Conservation (phyloP, 2,797 vertebrate species). For the Pipistrellus nathusii region DNA sequence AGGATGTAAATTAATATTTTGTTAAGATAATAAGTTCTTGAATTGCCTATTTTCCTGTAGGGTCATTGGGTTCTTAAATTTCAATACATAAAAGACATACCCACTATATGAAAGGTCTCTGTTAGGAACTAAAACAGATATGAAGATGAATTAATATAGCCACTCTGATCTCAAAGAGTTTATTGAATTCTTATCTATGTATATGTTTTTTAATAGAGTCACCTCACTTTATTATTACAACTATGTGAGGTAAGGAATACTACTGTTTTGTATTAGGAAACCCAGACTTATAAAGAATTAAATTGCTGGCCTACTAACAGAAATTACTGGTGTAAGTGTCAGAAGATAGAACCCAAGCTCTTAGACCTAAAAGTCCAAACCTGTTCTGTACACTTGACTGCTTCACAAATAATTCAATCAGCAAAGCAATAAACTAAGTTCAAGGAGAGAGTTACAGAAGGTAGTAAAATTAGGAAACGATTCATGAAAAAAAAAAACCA, state of each 20-base stretch:
- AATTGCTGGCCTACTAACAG: constrained; percentile 7
- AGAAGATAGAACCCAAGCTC: constrained; percentile 1
- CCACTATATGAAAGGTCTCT: neutral
- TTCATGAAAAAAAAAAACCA: neutral
- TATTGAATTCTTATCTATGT: neutral
- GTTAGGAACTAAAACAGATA: neutral
- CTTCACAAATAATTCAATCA: constrained; percentile 20
- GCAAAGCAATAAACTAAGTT: neutral
- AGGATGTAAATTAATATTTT: constrained; percentile 25
- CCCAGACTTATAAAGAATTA: neutral
- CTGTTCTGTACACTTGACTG: neutral
- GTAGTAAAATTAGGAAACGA: neutral
- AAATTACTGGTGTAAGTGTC: neutral
- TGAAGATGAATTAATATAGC: constrained; percentile 23
- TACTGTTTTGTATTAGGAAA: neutral
- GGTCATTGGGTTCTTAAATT: constrained; percentile 6
- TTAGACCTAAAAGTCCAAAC: constrained; percentile 2
- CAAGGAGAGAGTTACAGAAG: neutral
- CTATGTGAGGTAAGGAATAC: neutral
- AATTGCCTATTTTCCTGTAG: constrained; percentile 19
- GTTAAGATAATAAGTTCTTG: constrained; percentile 30
- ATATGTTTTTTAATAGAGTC: neutral
- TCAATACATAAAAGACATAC: constrained; percentile 24
- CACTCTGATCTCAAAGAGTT: neutral
- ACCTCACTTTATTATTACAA: neutral